Evolutionary conservation across 1,140 invertebrate genomes (phyloP), one percentile per base, ranked within the genome.

Genomic region (Drosophila littoralis): DNA sequence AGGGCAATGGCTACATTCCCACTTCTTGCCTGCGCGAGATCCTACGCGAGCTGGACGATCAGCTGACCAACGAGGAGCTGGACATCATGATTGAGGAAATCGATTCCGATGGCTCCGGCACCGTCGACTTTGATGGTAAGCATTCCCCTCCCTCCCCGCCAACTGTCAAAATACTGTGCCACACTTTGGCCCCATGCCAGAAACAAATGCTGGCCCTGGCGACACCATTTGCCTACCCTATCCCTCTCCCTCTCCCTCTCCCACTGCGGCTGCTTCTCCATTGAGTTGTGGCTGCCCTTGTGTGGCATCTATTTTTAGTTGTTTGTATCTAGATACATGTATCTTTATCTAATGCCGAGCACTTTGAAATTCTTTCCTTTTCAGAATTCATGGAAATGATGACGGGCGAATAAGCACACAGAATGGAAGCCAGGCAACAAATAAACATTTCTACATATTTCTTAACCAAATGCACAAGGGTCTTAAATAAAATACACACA

Each of bases 41-140:
- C 90, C 93, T 99, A 10, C 94, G 96, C 48, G 98, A 98, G 92
- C 93, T 99, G 67, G 98, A 99, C 86, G 97, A 98, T 90, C 97
- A 98, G 92, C 94, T 99, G 48, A 98, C 97, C 40, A 96, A 98
- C 68, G 95, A 97, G 66, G 98, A 98, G 92, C 94, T 99, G 75
- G 97, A 98, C 86, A 97, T 97, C 91, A 98, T 98, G 95, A 98
- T 99, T 91, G 97, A 98, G 89, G 98, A 99, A 94, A 98, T 98
- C 90, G 98, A 98, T 93, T 97, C 97, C 61, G 98, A 98, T 93
- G 97, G 97, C 76, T 98, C 97, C 61, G 94, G 94, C 68, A 94
- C 94, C 66, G 94, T 94, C 61, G 94, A 95, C 91, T 95, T 95
- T 88, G 94, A 95, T 93, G 94, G 94, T 95, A 88, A 93, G 90